Percentiles rank a stretch among this genome's conserved stretches.
Evolutionary conservation across 2,888 invertebrate species (phyloP).

Genomic region (Perithous albicinctus): DNA sequence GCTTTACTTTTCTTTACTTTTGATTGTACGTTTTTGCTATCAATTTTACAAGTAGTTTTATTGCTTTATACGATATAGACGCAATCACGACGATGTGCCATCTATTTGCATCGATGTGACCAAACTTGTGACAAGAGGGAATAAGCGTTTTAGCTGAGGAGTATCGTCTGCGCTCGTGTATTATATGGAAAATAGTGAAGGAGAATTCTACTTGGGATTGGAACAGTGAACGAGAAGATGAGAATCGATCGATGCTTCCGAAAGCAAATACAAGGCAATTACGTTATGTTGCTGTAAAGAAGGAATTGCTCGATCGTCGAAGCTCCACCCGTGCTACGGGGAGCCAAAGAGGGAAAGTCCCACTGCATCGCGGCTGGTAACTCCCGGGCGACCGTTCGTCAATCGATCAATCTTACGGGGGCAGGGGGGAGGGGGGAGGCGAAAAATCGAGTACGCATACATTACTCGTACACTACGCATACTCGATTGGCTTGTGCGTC

Average conservation of each 20-base stretch:
- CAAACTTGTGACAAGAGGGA: not conserved
- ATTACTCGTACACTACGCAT: not conserved
- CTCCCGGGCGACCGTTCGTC: constrained; percentile 59
- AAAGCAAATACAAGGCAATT: not conserved
- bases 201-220: not conserved
- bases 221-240: not conserved
- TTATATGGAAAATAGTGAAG: constrained; percentile 8
- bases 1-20: not conserved
- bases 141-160: not conserved
- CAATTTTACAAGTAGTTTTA: not conserved
- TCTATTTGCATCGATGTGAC: not conserved
- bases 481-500: not conserved
- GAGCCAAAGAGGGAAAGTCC: not conserved
- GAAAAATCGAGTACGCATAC: constrained; percentile 60
- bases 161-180: not conserved
- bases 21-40: not conserved
- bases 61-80: not conserved
- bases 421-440: too few species aligned
- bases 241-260: not conserved
- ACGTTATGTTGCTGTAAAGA: not conserved
- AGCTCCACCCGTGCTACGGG: constrained; percentile 20
- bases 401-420: constrained; percentile 70
- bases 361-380: constrained; percentile 47
- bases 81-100: not conserved
- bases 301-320: constrained; percentile 17